Base-by-base conservation (phyloP, 2,888 invertebrate genomes). In the Tetragonisca angustula region DNA sequence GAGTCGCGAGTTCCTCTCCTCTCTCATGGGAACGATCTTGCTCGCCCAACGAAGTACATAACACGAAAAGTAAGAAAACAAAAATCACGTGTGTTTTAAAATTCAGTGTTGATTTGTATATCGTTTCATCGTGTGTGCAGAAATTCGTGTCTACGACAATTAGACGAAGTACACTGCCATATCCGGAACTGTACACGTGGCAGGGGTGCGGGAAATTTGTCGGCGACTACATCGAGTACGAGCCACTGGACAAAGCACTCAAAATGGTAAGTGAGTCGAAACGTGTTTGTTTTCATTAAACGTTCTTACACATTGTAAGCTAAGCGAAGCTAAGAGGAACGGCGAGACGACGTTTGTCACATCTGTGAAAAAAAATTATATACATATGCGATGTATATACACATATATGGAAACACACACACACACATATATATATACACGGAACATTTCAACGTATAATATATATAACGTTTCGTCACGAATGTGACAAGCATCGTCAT, bases 111-210 rank as follows among this genome's bases (percentile, higher is more conserved):
- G 76, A 32, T 59, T 75, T 17, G 17, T 76, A 64, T 78, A 75
- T 79, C 67, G 65, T 52, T 80, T 54, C 43, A 79, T 43, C 36
- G 36, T 43, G 36, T 78, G 84, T 93, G 56, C 93, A 98, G 98
- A 98, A 98, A 96, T 97, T 98, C 95, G 98, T 98, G 62, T 98
- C 97, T 89, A 97, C 97, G 11, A 96, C 97, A 4, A 96, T 98
- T 85, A 95, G 97, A 65, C 97, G 97, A 36, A 98, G 98, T 21
- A 96, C 96, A 86, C 95, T 98, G 79, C 96, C 97, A 27, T 97
- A 96, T 94, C 95, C 96, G 15, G 96, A 96, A 89, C 95, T 98
- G 65, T 96, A 96, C 91, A 95, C 96, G 65, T 97, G 97, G 96
- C 95, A 97, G 91, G 97, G 97, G 62, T 96, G 97, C 88, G 96